Conservation (phyloP, 2,113 vertebrate species). For the Leptobrachium leishanense region DNA sequence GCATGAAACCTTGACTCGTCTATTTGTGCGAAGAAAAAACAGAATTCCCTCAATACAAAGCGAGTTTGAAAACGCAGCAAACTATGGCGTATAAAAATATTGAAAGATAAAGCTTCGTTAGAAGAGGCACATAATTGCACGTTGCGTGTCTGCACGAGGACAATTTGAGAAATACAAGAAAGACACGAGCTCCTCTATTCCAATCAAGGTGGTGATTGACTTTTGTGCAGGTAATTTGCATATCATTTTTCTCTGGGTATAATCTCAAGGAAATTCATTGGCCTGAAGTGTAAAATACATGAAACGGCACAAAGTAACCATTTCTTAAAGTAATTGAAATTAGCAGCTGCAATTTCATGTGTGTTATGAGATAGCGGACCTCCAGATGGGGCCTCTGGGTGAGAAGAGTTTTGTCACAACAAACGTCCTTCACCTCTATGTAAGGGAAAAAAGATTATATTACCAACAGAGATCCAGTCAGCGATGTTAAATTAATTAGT, state of each 20-base stretch:
- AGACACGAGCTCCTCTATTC: not conserved
- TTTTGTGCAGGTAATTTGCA: not conserved
- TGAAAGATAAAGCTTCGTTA: too few relatives aligned
- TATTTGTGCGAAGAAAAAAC: too few relatives aligned
- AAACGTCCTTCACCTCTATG: conserved; percentile 2
- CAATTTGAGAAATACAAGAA: conserved; percentile 4
- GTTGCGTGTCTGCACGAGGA: not conserved
- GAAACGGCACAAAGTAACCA: conserved; percentile 13
- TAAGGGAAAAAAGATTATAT: not conserved
- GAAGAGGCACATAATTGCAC: not conserved
- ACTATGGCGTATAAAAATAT: too few relatives aligned
- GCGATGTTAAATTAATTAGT: conserved; percentile 10
- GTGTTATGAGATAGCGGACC: conserved; percentile 42
- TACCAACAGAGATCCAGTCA: not conserved
- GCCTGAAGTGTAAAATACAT: not conserved
- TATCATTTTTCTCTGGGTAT: not conserved
- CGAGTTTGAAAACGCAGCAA: too few relatives aligned
- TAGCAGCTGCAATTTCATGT: conserved; percentile 55
- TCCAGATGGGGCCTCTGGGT: conserved; percentile 43
- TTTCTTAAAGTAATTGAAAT: conserved; percentile 56
- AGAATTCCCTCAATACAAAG: too few relatives aligned
- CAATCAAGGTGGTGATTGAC: not conserved
- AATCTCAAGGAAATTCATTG: not conserved
- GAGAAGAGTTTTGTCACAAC: not conserved
- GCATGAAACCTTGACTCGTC: too few relatives aligned